Conservation (phyloP, 2,888 invertebrate species). For the Cybosia mesomella region DNA sequence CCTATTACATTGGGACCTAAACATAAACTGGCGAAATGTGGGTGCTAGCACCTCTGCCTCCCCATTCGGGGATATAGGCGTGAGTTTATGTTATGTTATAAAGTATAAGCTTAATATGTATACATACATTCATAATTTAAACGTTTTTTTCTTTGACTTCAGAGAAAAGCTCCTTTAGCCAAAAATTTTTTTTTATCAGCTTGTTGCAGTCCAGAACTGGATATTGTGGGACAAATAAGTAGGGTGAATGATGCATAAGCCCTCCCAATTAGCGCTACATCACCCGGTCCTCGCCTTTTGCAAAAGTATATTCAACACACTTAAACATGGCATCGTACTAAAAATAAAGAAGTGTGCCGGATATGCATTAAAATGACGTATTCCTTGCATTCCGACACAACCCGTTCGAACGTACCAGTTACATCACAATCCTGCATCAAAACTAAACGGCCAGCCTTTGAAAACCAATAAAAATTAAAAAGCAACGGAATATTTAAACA, state of each 20-base stretch:
- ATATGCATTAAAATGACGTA: conserved; percentile 37
- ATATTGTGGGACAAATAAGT: background rate
- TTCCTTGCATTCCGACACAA: conserved; percentile 33
- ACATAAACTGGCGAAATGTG: too few relatives aligned
- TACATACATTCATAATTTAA: too few relatives aligned
- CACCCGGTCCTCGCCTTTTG: background rate
- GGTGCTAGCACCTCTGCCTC: too few relatives aligned
- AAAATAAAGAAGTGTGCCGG: conserved; percentile 38
- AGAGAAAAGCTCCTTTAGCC: too few relatives aligned
- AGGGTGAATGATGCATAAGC: background rate
- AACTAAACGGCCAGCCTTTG: background rate
- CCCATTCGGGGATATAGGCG: too few relatives aligned
- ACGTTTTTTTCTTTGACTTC: too few relatives aligned
- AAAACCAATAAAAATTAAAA: background rate
- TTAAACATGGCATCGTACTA: conserved; percentile 15
- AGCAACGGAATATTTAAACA: background rate
- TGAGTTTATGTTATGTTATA: too few relatives aligned
- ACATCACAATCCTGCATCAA: conserved; percentile 30
- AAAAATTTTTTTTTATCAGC: background rate
- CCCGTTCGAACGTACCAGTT: conserved; percentile 15
- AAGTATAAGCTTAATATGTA: too few relatives aligned
- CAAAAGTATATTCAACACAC: conserved; percentile 4
- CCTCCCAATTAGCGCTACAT: background rate
- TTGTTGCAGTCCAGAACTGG: background rate
- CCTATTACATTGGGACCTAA: too few relatives aligned